These are phyloP conservation scores for Herminia tarsipennalis DNA, from an alignment of 2,888 invertebrate genomes.

Conservation along the genomic window DNA sequence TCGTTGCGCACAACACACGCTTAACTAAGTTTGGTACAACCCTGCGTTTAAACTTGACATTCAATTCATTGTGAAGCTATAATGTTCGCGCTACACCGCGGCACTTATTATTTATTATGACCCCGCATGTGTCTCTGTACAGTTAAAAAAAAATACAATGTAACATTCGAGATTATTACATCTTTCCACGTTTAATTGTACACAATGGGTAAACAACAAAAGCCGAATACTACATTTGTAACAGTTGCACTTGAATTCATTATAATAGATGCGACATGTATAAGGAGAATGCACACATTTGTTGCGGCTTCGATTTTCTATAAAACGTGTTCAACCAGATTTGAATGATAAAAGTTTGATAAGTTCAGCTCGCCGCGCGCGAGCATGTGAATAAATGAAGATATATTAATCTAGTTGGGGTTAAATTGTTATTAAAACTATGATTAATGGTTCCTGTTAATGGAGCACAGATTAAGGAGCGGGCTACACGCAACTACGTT, in stretches of 20 bases:
- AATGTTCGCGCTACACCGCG: conserved; percentile 62
- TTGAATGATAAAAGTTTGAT: conserved; percentile 81
- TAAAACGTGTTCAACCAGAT: conserved; percentile 62
- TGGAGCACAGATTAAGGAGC: conserved; percentile 81
- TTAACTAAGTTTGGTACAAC: conserved; percentile 75
- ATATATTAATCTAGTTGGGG: conserved; percentile 84
- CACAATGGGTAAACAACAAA: conserved; percentile 82
- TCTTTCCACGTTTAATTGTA: conserved; percentile 83
- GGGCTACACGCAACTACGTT: conserved; percentile 74
- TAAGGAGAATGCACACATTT: conserved; percentile 60
- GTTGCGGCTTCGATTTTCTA: conserved; percentile 74
- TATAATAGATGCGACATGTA: conserved; percentile 51
- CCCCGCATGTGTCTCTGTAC: conserved; percentile 79
- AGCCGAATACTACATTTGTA: conserved; percentile 70
- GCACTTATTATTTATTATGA: conserved; percentile 74
- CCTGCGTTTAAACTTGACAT: conserved; percentile 81
- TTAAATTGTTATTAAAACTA: conserved; percentile 86
- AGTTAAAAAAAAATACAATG: conserved; percentile 78
- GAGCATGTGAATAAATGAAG: conserved; percentile 78
- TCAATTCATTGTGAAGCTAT: conserved; percentile 75
- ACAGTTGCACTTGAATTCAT: conserved; percentile 77
- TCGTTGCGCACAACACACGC: conserved; percentile 70
- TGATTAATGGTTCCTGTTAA: conserved; percentile 82
- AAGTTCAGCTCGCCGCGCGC: conserved; percentile 52
- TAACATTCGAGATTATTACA: conserved; percentile 82